These are phyloP conservation scores for Lasioglossum villosulum DNA, from an alignment of 2,888 invertebrate genomes.

Conservation along the genomic window DNA sequence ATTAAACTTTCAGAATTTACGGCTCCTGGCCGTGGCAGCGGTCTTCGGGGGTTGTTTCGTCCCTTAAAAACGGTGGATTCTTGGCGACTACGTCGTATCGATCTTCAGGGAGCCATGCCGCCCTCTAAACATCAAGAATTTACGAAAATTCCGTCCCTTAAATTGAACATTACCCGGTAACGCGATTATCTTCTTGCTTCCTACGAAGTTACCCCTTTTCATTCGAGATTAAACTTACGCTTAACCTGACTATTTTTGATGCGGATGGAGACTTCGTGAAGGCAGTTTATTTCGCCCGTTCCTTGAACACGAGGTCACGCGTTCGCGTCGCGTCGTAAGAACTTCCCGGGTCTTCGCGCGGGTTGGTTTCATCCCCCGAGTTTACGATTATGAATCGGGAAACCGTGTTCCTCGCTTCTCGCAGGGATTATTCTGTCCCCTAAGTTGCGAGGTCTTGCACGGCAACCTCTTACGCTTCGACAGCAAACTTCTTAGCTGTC, in stretches of 20 bases:
- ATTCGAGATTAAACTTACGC: not conserved
- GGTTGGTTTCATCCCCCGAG: not conserved
- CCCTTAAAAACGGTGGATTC: not conserved
- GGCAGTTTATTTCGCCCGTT: not conserved
- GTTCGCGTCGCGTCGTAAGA: not conserved
- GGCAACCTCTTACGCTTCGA: not conserved
- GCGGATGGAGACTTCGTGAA: not conserved
- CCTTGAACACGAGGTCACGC: not conserved
- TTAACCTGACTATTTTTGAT: not conserved
- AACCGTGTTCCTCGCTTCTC: not conserved
- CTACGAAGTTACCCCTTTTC: not conserved
- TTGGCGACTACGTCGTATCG: not conserved
- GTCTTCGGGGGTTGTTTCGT: not conserved
- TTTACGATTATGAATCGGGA: not conserved
- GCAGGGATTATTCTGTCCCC: not conserved
- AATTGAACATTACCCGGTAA: not conserved
- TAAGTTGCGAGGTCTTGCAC: not conserved
- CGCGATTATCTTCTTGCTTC: not conserved
- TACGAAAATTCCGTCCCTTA: not conserved
- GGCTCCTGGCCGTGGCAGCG: not conserved
- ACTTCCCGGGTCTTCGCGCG: not conserved
- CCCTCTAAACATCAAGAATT: not conserved
- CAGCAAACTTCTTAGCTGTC: not conserved
- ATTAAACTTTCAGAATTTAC: conserved; percentile 1
- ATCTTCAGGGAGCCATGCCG: not conserved